Base-by-base conservation (phyloP, 2,113 vertebrate genomes). In the Zosterops hypoxanthus region DNA sequence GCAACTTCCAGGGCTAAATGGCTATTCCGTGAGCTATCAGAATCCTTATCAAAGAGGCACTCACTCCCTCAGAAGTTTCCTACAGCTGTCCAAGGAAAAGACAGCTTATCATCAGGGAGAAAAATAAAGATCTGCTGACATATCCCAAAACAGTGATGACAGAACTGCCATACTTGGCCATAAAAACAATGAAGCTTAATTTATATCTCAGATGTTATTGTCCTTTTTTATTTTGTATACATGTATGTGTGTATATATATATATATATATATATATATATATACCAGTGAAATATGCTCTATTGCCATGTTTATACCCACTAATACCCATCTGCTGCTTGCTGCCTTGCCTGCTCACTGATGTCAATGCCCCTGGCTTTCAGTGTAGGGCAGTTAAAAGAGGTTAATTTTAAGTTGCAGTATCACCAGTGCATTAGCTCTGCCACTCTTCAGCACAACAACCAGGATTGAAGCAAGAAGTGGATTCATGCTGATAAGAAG, bases 221-320 rank as follows among this genome's bases (percentile, higher is more conserved):
- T 46, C 1, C 26, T 33, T 53, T 26, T 55, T 9, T 8, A 11
- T 19, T 59, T 36, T 20, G 7, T 7, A 17, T 8, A 4, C 3
- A 14, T 55, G 2, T 29, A 7, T 11, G 1, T 23, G 3, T 14
- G 2, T 24, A 25, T 15, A 5, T 16, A 16, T 7, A 4, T 3
- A 14, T n/a, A n/a, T n/a, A n/a, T n/a, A n/a, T n/a, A n/a, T n/a
- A n/a, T n/a, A n/a, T n/a, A n/a, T n/a, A n/a, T n/a, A n/a, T n/a
- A n/a, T n/a, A n/a, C 10, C 29, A 55, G 5, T 61, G 41, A 61
- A 22, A 25, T 4, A 5, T 29, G 9, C 26, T 50, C 36, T 36
- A 26, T 59, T 79, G 16, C 31, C 14, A 11, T 34, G 11, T 55
- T 83, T 68, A 20, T 42, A 19, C 1, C 8, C 0, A 36, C 14